A percentile compares a stretch with the other conserved stretches of the same genome.
Conservation (phyloP, 2,797 vertebrate species). For the Sebastes melanostomus region DNA sequence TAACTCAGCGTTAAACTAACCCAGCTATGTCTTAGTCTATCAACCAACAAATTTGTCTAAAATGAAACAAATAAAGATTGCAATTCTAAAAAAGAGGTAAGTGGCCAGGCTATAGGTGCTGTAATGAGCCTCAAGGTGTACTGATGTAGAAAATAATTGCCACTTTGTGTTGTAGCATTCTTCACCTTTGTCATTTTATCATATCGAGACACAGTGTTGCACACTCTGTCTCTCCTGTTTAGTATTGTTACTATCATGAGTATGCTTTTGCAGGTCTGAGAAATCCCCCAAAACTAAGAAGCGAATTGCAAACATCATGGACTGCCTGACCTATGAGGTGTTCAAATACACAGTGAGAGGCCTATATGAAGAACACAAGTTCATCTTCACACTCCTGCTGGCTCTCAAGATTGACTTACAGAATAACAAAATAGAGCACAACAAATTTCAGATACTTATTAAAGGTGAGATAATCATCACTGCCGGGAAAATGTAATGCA, state of each 20-base stretch:
- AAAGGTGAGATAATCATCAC: slow-evolving; percentile 74
- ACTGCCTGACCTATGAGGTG: slow-evolving; percentile 83
- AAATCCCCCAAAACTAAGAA: slow-evolving; percentile 83
- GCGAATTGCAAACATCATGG: slow-evolving; percentile 85
- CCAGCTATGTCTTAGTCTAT: background rate
- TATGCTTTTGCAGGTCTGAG: slow-evolving; percentile 76
- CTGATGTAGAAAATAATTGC: background rate
- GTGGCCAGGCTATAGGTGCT: background rate
- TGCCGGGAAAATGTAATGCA: background rate
- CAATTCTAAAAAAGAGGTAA: background rate
- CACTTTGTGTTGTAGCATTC: background rate
- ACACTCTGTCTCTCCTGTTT: background rate
- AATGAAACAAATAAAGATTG: background rate
- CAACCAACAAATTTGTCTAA: background rate
- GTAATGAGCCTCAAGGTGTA: background rate
- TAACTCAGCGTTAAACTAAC: background rate
- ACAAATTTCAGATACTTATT: slow-evolving; percentile 84
- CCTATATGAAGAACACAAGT: slow-evolving; percentile 87
- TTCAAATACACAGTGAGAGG: slow-evolving; percentile 85
- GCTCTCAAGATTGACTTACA: slow-evolving; percentile 88
- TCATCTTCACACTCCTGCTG: slow-evolving; percentile 87
- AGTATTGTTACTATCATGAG: background rate
- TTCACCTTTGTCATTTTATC: background rate
- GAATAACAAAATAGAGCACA: slow-evolving; percentile 77
- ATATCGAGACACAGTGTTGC: background rate